phyloP scores from a whole-genome alignment of 1,140 invertebrate species.

The Pogonognathellus flavescens region DNA sequence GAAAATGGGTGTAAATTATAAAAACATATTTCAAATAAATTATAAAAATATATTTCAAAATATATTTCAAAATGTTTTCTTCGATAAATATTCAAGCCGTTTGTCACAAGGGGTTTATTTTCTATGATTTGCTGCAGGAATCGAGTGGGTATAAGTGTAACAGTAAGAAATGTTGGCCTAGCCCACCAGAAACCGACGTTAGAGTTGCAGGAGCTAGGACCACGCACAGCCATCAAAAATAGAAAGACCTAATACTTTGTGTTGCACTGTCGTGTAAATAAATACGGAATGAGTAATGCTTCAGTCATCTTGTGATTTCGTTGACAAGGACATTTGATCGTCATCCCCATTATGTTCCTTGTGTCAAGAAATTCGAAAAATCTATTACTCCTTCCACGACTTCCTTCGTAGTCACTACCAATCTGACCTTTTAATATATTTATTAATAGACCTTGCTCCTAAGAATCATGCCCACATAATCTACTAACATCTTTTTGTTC shows the following conservation, averaged over 20 bases:
- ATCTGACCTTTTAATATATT: constrained; percentile 1
- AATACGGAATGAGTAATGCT: background rate
- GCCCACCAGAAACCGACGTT: no score
- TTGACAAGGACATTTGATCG: constrained; percentile 29
- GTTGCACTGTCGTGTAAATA: background rate
- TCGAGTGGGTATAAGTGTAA: background rate
- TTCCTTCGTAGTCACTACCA: background rate
- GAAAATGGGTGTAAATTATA: background rate
- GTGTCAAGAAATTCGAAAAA: constrained; percentile 1
- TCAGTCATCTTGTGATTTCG: no score
- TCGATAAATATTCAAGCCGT: no score
- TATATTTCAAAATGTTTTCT: no score
- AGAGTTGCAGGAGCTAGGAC: background rate
- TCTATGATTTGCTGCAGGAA: background rate
- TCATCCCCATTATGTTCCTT: background rate
- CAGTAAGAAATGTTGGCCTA: background rate
- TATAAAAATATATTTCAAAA: no score
- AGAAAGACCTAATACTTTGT: background rate
- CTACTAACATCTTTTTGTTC: no score
- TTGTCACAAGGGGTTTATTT: no score
- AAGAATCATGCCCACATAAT: no score
- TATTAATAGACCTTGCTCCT: background rate
- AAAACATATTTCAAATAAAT: no score
- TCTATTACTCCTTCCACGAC: background rate
- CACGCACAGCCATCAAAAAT: background rate